Evolutionary conservation across 2,888 invertebrate species (phyloP).

Genomic region (Serripes groenlandicus): DNA sequence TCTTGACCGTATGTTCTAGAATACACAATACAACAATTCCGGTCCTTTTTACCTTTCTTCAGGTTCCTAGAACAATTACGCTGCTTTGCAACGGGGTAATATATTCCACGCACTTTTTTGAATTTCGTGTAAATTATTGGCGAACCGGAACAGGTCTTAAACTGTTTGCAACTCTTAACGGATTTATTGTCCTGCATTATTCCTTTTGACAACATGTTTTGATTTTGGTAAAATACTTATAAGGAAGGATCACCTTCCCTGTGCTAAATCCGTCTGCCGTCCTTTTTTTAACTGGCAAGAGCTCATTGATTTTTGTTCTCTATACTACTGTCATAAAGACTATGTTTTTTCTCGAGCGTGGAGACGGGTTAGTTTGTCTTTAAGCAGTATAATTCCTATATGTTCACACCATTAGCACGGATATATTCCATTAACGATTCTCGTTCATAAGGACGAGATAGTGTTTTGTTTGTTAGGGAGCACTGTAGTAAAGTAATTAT

Average conservation of each 20-base stretch:
- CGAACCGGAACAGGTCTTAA: conserved; percentile 48
- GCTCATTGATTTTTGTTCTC: conserved; percentile 7
- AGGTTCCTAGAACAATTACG: conserved; percentile 14
- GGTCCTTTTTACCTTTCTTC: conserved; percentile 21
- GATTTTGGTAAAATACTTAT: not conserved
- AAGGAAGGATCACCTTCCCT: not conserved
- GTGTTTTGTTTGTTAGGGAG: no score
- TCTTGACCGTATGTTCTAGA: conserved; percentile 55
- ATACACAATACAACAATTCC: conserved; percentile 44
- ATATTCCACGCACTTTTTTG: conserved; percentile 45
- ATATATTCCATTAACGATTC: no score
- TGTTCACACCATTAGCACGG: no score
- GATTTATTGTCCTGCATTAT: conserved; percentile 34
- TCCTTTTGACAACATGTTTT: conserved; percentile 49
- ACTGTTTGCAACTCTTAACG: conserved; percentile 30
- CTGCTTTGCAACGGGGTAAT: conserved; percentile 49
- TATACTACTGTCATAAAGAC: not conserved
- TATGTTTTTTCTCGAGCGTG: not conserved
- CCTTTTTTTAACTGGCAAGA: not conserved
- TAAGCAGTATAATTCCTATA: not conserved
- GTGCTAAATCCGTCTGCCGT: not conserved
- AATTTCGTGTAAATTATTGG: conserved; percentile 53
- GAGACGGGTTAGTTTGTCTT: not conserved
- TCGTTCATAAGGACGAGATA: no score
- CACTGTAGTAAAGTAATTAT: no score